Evolutionary conservation across 2,888 invertebrate genomes (phyloP), one percentile per base, ranked within the genome.

Genomic region (Lithodes maja): DNA sequence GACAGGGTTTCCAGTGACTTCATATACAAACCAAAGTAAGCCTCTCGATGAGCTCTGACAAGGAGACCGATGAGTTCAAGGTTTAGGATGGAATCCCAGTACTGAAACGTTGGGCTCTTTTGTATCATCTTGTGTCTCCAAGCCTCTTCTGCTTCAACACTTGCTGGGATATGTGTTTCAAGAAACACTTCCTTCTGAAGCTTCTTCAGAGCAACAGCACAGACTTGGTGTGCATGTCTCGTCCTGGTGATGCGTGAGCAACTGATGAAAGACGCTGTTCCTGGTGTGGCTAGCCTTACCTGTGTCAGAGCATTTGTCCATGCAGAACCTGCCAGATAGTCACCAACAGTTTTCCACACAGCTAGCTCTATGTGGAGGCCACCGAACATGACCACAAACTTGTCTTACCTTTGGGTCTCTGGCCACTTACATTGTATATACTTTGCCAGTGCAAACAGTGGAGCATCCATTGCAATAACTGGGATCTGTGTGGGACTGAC

Each of bases 311-410:
- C 74, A 74, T 17, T n/a, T 17, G 74, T 74, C 7, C 17, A 33
- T 74, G 0, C n/a, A n/a, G n/a, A 17, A 7, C n/a, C n/a, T 74
- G 3, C 2, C n/a, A 9, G 33, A 1, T 74, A 74, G 33, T 17
- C n/a, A 74, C 93, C 93, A 17, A 93, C 61, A 1, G 92, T 88
- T 80, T 91, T 92, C 86, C 93, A 85, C 17, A 92, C 87, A 12
- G 93, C 92, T 92, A 93, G 92, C 83, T 93, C 93, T 81, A 92
- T 93, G 87, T 93, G 93, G 68, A 93, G 90, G 53, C 93, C 93
- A 7, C 93, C 93, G 79, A 93, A 90, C 92, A 93, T 92, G 2
- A 93, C 89, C 15, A 93, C 90, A 83, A 92, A 90, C 52, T 91
- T 90, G 9, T 92, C 89, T 84, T 93, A 93, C 3, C 93, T 93